phyloP scores from a whole-genome alignment of 2,113 vertebrate genomes.

The Odontophorus gujanensis region DNA sequence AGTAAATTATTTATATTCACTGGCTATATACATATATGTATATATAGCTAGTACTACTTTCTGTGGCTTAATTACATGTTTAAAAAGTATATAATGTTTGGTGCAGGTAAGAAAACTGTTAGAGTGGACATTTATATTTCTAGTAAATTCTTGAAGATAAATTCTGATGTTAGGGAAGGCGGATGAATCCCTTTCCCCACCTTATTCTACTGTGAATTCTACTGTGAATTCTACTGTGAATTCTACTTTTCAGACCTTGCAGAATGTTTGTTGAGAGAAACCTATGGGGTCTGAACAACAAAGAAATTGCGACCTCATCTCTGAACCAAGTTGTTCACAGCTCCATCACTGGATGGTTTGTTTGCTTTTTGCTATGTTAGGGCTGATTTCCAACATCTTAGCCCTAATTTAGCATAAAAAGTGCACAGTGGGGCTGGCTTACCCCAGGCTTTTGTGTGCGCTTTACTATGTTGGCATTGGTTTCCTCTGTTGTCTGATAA shows the following conservation, averaged over 20 bases:
- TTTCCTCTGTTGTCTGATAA: background rate
- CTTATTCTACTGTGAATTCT: background rate
- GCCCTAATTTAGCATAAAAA: conserved; percentile 58
- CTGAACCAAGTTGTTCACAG: background rate
- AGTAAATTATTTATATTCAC: background rate
- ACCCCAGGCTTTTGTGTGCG: conserved; percentile 18
- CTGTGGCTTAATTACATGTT: background rate
- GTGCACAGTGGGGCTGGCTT: conserved; percentile 18
- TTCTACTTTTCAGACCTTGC: background rate
- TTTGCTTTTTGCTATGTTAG: conserved; percentile 13
- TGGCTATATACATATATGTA: background rate
- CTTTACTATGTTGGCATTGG: conserved; percentile 12
- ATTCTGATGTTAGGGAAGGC: background rate
- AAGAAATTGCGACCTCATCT: background rate
- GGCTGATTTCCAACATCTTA: conserved; percentile 44
- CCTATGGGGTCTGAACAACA: background rate
- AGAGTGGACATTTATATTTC: background rate
- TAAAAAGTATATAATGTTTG: background rate
- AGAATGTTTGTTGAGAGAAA: background rate
- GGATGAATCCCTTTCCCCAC: background rate
- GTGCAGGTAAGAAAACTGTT: background rate
- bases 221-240: no score
- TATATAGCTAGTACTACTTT: background rate
- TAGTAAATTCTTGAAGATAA: background rate
- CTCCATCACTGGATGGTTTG: background rate